Evolutionary conservation across 2,797 vertebrate species (phyloP), one percentile per base, ranked within the genome.

Genomic region (Psittacula derbiana): DNA sequence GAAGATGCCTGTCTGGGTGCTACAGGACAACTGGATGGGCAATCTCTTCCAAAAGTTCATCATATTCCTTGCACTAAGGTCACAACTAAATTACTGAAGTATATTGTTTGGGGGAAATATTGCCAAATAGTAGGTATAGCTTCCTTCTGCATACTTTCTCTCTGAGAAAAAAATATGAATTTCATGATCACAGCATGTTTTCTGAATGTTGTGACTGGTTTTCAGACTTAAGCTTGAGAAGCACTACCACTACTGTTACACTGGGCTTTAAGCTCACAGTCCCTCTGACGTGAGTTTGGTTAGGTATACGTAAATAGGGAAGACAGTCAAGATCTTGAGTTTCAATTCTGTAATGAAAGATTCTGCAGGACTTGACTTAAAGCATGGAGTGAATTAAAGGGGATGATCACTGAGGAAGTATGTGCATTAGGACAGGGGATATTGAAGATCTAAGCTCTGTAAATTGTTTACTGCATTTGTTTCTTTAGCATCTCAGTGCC

Each of bases 211-310:
- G 28, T 15, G 40, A 70, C 4, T 76, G 2, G 20, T 79, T 83
- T 93, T 96, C 57, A 71, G 15, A 49, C 62, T 71, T 79, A 46
- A 90, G 78, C 75, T 79, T 82, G 44, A 93, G 80, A 94, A 95
- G 80, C 62, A 61, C 52, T 74, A 69, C 24, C 85, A 50, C 36
- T 74, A 44, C 52, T 64, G n/a, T 86, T 91, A 88, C 2, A 12
- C 61, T 71, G 75, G 33, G 33, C 72, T 95, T 94, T 43, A 80
- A 3, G 10, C 38, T 67, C 12, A 0, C 2, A 16, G 41, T 80
- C 30, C 38, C 33, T 86, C 85, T 88, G 75, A 43, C 7, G 40
- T 3, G 36, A 78, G 57, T 80, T 86, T 61, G 41, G 23, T 30
- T 90, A 57, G 55, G n/a, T 24, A 57, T 24, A 33, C n/a, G 15